Evolutionary conservation across 2,113 vertebrate genomes (phyloP), one percentile per base, ranked within the genome.

Genomic region (Addax nasomaculatus): DNA sequence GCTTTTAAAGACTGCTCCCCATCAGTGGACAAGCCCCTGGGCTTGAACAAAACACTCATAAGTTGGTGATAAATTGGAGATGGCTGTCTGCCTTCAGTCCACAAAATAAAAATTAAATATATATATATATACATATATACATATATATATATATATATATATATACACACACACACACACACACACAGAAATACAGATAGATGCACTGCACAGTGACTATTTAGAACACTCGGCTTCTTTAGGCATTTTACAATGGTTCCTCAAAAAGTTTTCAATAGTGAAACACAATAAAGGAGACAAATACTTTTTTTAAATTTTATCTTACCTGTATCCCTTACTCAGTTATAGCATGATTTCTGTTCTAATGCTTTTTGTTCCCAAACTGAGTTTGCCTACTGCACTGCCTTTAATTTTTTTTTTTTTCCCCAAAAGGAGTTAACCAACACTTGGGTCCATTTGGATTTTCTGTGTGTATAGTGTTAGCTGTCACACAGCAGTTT

Each of bases 131-230:
- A 60, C 5, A 62, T 6, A 45, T 6, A 23, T 2, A 53, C 49
- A 43, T 3, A 27, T 4, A 4, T 13, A 16, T 13, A 29, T 58
- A 58, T 60, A 45, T 47, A 49, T 10, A 25, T 55, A 55, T 57
- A 49, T 29, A 36, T 39, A 58, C 0, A 58, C 0, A 60, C 11
- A 62, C 29, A 58, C 0, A 60, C 11, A 62, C 29, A 62, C 3
- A 36, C 13, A 62, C 2, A 30, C 2, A 60, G 5, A 58, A 90
- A 85, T 33, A 73, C 43, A 91, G 25, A n/a, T 12, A 27, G 19
- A 33, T 57, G 49, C 17, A 57, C 4, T 17, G 21, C 12, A 39
- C 19, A 25, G 0, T 12, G 21, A 62, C 16, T n/a, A 13, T 43
- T 95, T 51, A 12, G 47, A 57, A 51, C 49, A 10, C 17, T 2